Evolutionary conservation across 2,797 vertebrate genomes (phyloP), one percentile per base, ranked within the genome.

Genomic region (Chromis chromis): DNA sequence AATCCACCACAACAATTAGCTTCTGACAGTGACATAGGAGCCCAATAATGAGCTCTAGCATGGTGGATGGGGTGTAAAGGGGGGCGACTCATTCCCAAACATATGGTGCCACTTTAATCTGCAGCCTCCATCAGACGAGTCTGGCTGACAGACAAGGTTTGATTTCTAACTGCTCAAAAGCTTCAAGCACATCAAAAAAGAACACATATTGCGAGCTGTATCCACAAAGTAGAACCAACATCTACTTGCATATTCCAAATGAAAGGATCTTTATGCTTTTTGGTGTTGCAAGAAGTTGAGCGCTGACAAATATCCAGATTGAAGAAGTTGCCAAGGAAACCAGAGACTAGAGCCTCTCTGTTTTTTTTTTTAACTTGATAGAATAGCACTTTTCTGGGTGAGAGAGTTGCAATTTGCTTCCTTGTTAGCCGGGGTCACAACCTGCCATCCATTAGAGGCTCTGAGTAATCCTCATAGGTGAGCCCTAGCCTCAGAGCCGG

Each of bases 61-160:
- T 6, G 64, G 74, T 17, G 22, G 78, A 74, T 53, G 54, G 63
- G 65, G 56, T 31, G 19, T 17, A 3, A 14, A 13, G 39, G 6
- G 40, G 14, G 33, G 33, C 3, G 14, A 17, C 27, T 33, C 75
- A 63, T 72, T 75, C 68, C 55, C 36, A 62, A 60, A 61, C 89
- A 90, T 86, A 91, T 88, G 89, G 89, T 63, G 56, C 72, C 68
- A 56, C 75, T 83, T 84, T 85, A 88, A 93, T 92, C 88, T 86
- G 78, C 70, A 62, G 78, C 44, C 64, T 75, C 66, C 2, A 25
- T 86, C 81, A 72, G 64, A 78, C 9, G 55, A 74, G 73, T 78
- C 65, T 69, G 70, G 79, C 52, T 11, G n/a, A 44, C 22, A 46
- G 58, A 78, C 49, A 13, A 13, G 60, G 73, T 78, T 79, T 78